Base-by-base conservation (phyloP, 2,888 invertebrate genomes). In the Parnassius glacialis region DNA sequence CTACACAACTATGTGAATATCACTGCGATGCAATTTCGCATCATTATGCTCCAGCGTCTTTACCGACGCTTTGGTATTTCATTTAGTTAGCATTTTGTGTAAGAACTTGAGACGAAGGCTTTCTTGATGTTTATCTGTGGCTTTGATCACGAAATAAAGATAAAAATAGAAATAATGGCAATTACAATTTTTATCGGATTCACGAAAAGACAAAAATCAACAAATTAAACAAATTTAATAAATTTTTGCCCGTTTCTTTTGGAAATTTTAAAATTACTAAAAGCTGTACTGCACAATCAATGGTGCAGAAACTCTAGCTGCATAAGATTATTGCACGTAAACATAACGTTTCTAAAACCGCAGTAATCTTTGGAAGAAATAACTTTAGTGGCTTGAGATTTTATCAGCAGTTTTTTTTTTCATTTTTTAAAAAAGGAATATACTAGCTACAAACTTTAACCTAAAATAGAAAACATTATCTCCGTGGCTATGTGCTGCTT, bases 331-430 rank as follows among this genome's bases (percentile, higher is more conserved):
- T 63, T 59, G 41, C 55, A 62, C 60, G 57, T 62, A 64, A 61
- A 61, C 57, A 42, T 55, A 62, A 62, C 59, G 57, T 56, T 68
- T 58, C 53, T 50, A 42, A 51, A 69, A 74, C 73, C 75, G 69
- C 73, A 73, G 68, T 65, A 69, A 62, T 68, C 61, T 59, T 62
- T 62, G 12, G n/a, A 59, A 45, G 13, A 9, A 20, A 45, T 2
- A 10, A 20, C 13, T 13, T n/a, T 10, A 52, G 52, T 9, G 50
- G 9, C 10, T 55, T 20, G 20, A 20, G 20, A 20, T 1, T 7
- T 25, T 5, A 7, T 0, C 5, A 1, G 34, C 34, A 7, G 5
- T 7, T 34, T 34, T 34, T 34, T 5, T 34, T 34, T 7, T 16
- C 16, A 7, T 34, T 34, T 34, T 7, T 34, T 34, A 34, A 34